These are phyloP conservation scores for Sakesphorus luctuosus DNA, from an alignment of 2,113 vertebrate genomes.

Conservation along the genomic window DNA sequence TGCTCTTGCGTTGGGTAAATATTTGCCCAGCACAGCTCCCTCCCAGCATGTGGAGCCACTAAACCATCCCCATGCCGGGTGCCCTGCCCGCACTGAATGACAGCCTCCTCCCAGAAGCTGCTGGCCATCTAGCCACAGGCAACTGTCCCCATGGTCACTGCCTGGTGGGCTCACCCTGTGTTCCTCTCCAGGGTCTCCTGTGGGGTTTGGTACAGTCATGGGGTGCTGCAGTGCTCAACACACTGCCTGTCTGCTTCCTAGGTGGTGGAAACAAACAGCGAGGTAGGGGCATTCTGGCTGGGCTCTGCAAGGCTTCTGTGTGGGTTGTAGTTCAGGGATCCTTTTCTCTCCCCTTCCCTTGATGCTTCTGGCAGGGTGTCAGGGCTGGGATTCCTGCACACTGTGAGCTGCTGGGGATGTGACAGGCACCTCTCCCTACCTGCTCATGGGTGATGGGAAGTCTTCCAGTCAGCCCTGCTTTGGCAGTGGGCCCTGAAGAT, in stretches of 20 bases:
- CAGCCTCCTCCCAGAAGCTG: neutral
- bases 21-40: neutral
- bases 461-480: neutral
- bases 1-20: neutral
- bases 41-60: neutral
- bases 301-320: accelerated
- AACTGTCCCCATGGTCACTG: accelerated
- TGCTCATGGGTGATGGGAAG: neutral
- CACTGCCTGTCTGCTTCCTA: neutral
- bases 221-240: neutral
- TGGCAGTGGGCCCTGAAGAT: accelerated
- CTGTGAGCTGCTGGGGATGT: neutral
- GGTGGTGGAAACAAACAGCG: accelerated
- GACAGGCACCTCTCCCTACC: neutral
- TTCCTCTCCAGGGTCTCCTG: neutral
- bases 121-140: neutral
- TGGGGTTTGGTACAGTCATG: accelerated
- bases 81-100: accelerated
- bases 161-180: neutral
- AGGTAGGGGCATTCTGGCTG: accelerated
- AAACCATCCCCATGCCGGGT: neutral
- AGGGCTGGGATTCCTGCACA: neutral
- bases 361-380: neutral
- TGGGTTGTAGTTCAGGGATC: neutral
- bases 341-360: too few species aligned